phyloP scores from a whole-genome alignment of 2,113 vertebrate species.

The Anarhynchus alexandrinus region DNA sequence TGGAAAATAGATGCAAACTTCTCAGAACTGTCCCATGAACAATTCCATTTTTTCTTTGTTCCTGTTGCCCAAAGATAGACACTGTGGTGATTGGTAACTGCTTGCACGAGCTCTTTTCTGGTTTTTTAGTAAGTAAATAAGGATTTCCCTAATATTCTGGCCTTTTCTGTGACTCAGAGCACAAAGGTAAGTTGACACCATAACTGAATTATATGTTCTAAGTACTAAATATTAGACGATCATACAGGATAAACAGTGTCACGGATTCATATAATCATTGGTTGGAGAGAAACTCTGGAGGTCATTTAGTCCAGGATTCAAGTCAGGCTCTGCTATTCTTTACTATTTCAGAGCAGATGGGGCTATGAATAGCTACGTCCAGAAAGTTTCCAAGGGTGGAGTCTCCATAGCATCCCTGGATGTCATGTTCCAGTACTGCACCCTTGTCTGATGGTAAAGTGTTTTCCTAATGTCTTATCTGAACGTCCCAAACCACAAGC shows the following conservation, averaged over 20 bases:
- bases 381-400: fast-evolving
- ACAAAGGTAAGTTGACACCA: neutral
- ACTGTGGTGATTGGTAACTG: fast-evolving
- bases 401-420: neutral
- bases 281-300: neutral
- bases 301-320: neutral
- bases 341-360: neutral
- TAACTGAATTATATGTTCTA: neutral
- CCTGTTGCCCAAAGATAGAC: neutral
- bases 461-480: neutral
- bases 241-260: neutral
- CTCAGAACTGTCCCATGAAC: neutral
- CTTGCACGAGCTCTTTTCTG: fast-evolving
- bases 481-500: neutral
- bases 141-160: neutral
- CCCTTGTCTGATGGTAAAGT: fast-evolving
- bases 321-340: neutral
- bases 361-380: fast-evolving
- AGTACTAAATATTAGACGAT: neutral
- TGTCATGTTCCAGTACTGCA: neutral
- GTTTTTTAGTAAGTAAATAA: neutral
- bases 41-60: neutral
- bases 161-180: neutral
- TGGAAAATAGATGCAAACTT: neutral
- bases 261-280: neutral